Evolutionary conservation across 2,113 vertebrate species (phyloP), one percentile per base, ranked within the genome.

Genomic region (Castor canadensis): DNA sequence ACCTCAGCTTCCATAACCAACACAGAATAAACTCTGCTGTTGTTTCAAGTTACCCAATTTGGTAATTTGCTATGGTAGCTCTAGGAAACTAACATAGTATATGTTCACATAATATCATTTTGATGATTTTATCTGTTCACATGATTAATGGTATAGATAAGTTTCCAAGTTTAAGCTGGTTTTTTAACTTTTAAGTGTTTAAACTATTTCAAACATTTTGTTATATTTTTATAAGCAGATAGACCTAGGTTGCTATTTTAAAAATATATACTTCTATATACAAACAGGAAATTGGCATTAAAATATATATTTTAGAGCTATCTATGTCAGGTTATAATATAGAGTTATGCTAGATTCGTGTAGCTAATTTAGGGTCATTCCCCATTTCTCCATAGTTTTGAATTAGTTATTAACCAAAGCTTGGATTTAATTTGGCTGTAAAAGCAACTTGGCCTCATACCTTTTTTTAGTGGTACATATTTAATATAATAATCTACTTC

Each of bases 151-250:
- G 8, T 81, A 3, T 24, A 38, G 24, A 24, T 54, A 87, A 28
- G 56, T 45, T 94, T 90, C 49, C 19, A 95, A 85, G 60, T 56
- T 30, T 67, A 43, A 94, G 43, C 5, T 11, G 15, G 15, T 30
- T 85, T 77, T 20, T 80, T 76, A 88, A 60, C 92, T 95, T 89
- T 80, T 1, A 95, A 96, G 89, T 38, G n/a, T n/a, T n/a, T n/a
- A 75, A 86, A 54, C 5, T 62, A 66, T 77, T 96, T 87, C 11
- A 83, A 66, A 95, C 1, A 67, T 54, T n/a, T 58, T 75, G 47
- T 24, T 95, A n/a, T 30, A 76, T 58, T 80, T 75, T 95, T 16
- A 91, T 76, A 93, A 87, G 22, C 17, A 80, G 40, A 93, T 12
- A 35, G 19, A 16, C 6, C 54, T 60, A 40, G n/a, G 6, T 38